Evolutionary conservation across 2,797 vertebrate genomes (phyloP).

Genomic region (Galaxias olidus): DNA sequence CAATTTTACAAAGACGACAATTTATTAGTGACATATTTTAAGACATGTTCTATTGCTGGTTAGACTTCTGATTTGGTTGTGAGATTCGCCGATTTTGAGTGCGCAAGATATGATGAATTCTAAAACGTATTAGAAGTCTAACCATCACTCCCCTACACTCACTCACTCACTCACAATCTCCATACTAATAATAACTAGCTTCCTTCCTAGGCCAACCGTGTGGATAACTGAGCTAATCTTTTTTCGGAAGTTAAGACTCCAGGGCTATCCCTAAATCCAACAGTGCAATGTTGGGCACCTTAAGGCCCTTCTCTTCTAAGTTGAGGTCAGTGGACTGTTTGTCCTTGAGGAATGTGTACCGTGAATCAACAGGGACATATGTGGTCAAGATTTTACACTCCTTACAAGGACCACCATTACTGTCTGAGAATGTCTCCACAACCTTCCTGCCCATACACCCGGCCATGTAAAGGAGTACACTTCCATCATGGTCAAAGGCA

Average conservation of each 20-base stretch:
- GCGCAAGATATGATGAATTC: too few species aligned
- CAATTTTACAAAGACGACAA: too few species aligned
- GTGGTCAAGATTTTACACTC: neutral
- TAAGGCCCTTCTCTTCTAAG: slow-evolving; percentile 12
- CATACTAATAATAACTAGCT: too few species aligned
- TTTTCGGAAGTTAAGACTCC: neutral
- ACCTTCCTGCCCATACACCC: slow-evolving; percentile 4
- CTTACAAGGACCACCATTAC: neutral
- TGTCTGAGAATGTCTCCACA: neutral
- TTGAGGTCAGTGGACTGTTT: slow-evolving; percentile 12
- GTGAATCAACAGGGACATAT: slow-evolving; percentile 2
- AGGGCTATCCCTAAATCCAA: slow-evolving; percentile 2
- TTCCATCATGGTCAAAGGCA: too few species aligned
- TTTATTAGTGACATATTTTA: too few species aligned
- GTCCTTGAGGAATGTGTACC: slow-evolving; percentile 5
- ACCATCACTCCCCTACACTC: too few species aligned
- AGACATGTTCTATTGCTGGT: too few species aligned
- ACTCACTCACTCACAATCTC: too few species aligned
- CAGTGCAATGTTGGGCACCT: slow-evolving; percentile 5
- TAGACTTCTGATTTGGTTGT: too few species aligned
- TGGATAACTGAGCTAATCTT: slow-evolving; percentile 5
- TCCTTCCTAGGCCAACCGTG: slow-evolving; percentile 8
- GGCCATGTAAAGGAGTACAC: slow-evolving; percentile 10
- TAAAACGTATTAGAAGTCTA: too few species aligned
- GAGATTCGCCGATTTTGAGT: too few species aligned